phyloP scores from a whole-genome alignment of 2,797 vertebrate genomes.

The Brotogeris chrysoptera region DNA sequence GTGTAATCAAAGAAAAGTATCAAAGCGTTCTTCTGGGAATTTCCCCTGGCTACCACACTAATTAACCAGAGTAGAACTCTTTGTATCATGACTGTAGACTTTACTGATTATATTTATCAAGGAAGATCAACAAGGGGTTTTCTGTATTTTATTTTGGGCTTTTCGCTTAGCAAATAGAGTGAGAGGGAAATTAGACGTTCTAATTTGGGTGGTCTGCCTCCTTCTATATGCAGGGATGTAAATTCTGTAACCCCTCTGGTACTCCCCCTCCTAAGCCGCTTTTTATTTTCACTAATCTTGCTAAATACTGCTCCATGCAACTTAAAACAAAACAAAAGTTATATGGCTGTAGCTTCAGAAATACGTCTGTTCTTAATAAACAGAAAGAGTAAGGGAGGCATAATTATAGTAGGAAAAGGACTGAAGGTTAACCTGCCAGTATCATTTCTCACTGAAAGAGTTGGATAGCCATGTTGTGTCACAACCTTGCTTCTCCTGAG shows the following conservation, averaged over 20 bases:
- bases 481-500: neutral
- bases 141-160: neutral
- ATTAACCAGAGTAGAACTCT: neutral
- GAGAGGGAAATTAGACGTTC: neutral
- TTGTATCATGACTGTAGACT: neutral
- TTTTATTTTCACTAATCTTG: neutral
- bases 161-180: neutral
- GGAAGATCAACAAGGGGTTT: neutral
- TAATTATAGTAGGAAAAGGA: neutral
- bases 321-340: neutral
- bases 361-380: neutral
- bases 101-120: neutral
- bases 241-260: neutral
- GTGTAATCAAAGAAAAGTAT: neutral
- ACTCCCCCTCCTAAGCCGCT: neutral
- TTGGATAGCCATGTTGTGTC: fast-evolving
- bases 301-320: neutral
- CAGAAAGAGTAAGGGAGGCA: neutral
- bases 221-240: fast-evolving
- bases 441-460: neutral
- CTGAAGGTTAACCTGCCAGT: neutral
- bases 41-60: neutral
- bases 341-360: neutral
- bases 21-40: neutral
- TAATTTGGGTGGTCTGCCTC: neutral